Base-by-base conservation (phyloP, 2,797 vertebrate genomes). In the Acridotheres tristis region DNA sequence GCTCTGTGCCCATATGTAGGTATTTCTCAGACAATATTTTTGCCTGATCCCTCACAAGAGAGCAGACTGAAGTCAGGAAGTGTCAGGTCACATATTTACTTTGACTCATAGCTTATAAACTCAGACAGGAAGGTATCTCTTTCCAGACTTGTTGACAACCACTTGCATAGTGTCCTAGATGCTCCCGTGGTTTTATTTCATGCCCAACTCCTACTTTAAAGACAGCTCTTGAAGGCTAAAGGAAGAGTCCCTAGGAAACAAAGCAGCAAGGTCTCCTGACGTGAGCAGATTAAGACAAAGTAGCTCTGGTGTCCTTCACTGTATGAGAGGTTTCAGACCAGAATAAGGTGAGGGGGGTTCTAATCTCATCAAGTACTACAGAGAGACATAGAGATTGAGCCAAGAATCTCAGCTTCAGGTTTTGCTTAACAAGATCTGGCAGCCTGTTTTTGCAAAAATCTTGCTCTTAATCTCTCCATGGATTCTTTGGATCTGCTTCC, bases 401-500 rank as follows among this genome's bases (percentile, higher is more conserved):
- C 36, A 34, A 62, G 7, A 17, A 13, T 82, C 72, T 88, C 67
- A 29, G 47, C 8, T 59, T 71, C 2, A 3, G 10, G 19, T 54
- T 78, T 83, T 53, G 13, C 40, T 77, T 63, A 45, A 43, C 20
- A 23, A 63, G 34, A 43, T n/a, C 38, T 32, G 13, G 5, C 53
- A 63, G 43, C 19, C 8, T 51, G 21, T 16, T 78, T 47, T 47
- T 13, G 8, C 45, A 54, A 71, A 90, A 79, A 7, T 19, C 8
- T 80, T 53, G 42, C 5, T 66, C 51, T 72, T 50, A 21, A 27
- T 26, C 1, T 38, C 10, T 62, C 20, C 15, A 2, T 7, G 4
- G 67, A 92, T 94, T 43, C 78, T 95, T 97, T 96, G 96, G 42
- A 36, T 98, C 94, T 98, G 95, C 97, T 96, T 87, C 97, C 97